Evolutionary conservation across 2,113 vertebrate species (phyloP).

Genomic region (Struthio camelus): DNA sequence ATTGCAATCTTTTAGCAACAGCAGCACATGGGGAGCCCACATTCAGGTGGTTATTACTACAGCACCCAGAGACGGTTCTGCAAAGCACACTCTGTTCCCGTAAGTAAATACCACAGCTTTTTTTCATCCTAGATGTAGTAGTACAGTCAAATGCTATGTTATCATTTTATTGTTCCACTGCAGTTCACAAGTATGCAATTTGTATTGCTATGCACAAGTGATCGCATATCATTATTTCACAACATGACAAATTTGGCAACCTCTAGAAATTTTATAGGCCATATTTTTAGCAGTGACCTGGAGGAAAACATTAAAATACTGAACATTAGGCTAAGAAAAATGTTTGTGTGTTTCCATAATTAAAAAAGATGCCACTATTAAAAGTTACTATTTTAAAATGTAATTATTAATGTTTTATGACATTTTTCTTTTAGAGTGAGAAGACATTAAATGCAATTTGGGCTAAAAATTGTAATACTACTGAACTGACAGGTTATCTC

Average conservation of each 20-base stretch:
- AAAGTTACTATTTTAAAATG: neutral
- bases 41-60: neutral
- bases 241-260: neutral
- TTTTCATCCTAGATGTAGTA: neutral
- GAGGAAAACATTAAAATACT: neutral
- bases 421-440: neutral
- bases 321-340: neutral
- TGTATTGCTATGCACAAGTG: neutral
- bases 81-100: neutral
- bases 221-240: neutral
- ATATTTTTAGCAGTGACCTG: too few species aligned
- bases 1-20: neutral
- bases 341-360: neutral
- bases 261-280: neutral
- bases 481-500: neutral
- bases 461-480: neutral
- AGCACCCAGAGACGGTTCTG: neutral
- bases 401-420: neutral
- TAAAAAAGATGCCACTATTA: neutral
- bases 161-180: neutral
- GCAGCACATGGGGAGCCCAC: neutral
- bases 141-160: neutral
- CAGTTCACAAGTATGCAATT: rapidly evolving
- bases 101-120: neutral
- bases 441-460: neutral